These are phyloP conservation scores for Mesorhabditis spiculigera DNA, from an alignment of 2,888 invertebrate species.

Conservation along the genomic window DNA sequence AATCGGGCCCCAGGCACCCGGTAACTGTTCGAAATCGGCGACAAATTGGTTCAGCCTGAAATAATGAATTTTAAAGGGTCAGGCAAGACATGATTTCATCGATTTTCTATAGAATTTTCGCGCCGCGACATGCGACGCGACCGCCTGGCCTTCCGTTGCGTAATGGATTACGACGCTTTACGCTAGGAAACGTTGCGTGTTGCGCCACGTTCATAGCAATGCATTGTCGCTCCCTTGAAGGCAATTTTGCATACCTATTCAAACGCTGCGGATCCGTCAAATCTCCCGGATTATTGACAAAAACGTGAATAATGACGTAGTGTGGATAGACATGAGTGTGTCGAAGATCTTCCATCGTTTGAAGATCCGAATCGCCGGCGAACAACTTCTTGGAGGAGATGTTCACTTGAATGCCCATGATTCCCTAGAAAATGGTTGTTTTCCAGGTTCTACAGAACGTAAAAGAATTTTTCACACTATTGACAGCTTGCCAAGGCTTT, in stretches of 20 bases:
- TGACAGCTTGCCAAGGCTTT: too few relatives aligned
- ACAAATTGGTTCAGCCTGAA: neutral
- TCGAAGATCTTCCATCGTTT: constrained; percentile 35
- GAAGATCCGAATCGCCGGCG: constrained; percentile 42
- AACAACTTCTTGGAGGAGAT: constrained; percentile 51
- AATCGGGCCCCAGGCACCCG: neutral
- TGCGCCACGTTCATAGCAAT: too few relatives aligned
- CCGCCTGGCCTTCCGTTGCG: too few relatives aligned
- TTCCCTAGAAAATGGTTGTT: constrained; percentile 37
- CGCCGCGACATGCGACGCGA: too few relatives aligned
- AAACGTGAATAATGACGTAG: constrained; percentile 42
- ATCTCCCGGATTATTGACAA: constrained; percentile 45
- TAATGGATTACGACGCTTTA: too few relatives aligned
- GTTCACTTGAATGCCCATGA: constrained; percentile 50
- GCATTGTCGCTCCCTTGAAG: too few relatives aligned
- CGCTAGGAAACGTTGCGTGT: too few relatives aligned
- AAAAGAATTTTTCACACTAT: too few relatives aligned
- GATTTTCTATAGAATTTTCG: neutral
- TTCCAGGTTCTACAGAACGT: neutral
- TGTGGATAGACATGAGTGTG: constrained; percentile 47
- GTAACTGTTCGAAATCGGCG: neutral
- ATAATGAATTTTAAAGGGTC: neutral
- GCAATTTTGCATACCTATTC: constrained; percentile 18
- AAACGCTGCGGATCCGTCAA: constrained; percentile 37
- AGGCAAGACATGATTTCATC: neutral